Evolutionary conservation across 2,888 invertebrate genomes (phyloP).

Genomic region (Drosophila maculinotata): DNA sequence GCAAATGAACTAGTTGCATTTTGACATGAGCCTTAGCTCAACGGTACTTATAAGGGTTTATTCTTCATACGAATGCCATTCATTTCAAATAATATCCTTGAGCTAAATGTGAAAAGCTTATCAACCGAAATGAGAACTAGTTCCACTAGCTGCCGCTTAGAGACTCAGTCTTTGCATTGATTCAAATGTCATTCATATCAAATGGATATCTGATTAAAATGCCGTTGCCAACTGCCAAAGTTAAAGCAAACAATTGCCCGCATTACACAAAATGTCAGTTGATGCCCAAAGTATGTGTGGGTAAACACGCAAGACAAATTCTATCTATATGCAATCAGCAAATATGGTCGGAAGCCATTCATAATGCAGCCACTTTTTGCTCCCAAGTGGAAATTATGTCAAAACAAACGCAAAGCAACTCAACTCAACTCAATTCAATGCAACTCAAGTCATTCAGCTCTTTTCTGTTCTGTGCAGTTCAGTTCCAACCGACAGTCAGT

Average conservation of each 20-base stretch:
- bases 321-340: constrained; percentile 80
- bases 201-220: constrained; percentile 24
- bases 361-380: constrained; percentile 52
- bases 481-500: constrained; percentile 30
- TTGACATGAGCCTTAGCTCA: neutral
- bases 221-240: neutral
- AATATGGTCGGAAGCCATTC: constrained; percentile 56
- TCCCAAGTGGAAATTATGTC: constrained; percentile 75
- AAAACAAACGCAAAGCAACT: constrained; percentile 62
- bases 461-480: constrained; percentile 11
- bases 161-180: constrained; percentile 3
- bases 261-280: constrained; percentile 21
- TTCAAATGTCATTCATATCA: constrained; percentile 29
- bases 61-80: neutral
- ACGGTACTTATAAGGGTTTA: neutral
- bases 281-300: constrained; percentile 17
- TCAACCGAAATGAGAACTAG: constrained; percentile 21
- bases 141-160: neutral
- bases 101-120: constrained; percentile 8
- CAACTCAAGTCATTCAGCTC: constrained; percentile 60
- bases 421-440: constrained; percentile 21
- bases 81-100: constrained; percentile 7
- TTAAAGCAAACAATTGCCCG: constrained; percentile 23
- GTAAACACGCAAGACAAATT: constrained; percentile 62
- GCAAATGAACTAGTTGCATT: too few species aligned